These are phyloP conservation scores for Himalopsyche phryganea DNA, from an alignment of 1,140 invertebrate species.

Conservation along the genomic window DNA sequence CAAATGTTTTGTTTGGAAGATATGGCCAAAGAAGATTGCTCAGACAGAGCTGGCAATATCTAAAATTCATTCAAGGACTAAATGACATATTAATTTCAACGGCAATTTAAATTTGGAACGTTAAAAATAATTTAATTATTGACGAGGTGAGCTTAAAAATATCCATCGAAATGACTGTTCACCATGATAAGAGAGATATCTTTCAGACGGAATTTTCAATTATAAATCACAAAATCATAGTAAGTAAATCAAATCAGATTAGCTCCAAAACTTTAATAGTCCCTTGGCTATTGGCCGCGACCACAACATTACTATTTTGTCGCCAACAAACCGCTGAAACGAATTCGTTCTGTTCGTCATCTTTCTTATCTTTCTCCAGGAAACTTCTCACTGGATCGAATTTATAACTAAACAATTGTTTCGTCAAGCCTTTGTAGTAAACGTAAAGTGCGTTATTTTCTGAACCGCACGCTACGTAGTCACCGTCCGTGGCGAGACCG, in stretches of 20 bases:
- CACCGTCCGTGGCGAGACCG: constrained; percentile 90
- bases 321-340: constrained; percentile 96
- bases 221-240: too few species aligned
- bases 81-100: too few species aligned
- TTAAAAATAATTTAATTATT: too few species aligned
- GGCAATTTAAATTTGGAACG: too few species aligned
- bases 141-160: too few species aligned
- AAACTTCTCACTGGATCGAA: constrained; percentile 83
- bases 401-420: constrained; percentile 83
- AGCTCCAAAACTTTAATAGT: constrained; percentile 85
- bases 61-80: too few species aligned
- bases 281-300: constrained; percentile 95
- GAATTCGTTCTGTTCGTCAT: constrained; percentile 88
- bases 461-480: constrained; percentile 92
- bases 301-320: constrained; percentile 78
- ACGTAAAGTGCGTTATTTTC: constrained; percentile 94
- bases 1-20: too few species aligned
- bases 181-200: too few species aligned
- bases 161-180: too few species aligned
- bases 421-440: constrained; percentile 88
- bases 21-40: too few species aligned
- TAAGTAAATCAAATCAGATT: constrained; percentile 49
- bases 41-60: too few species aligned
- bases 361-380: constrained; percentile 68
- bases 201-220: too few species aligned